Percentiles rank a stretch among this genome's conserved stretches.
Evolutionary conservation across 2,113 vertebrate species (phyloP).

Genomic region (Sturnus vulgaris): DNA sequence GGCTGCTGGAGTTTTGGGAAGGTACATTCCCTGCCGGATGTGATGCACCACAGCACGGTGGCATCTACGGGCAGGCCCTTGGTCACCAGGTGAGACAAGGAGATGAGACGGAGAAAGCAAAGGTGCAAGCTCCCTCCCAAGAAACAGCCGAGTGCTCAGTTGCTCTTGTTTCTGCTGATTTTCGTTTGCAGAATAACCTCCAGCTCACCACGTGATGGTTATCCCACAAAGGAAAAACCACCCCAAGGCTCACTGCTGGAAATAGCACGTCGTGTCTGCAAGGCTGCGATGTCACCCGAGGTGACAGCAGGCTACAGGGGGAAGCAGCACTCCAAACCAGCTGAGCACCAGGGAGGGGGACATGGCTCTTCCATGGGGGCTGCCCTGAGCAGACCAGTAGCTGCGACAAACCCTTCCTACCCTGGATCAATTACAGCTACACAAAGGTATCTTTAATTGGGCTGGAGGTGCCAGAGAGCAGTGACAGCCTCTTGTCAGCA

Average conservation of each 20-base stretch:
- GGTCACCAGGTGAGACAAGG: not conserved
- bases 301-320: not conserved
- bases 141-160: not conserved
- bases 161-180: not conserved
- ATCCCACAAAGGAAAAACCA: not conserved
- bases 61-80: not conserved
- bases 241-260: not conserved
- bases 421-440: not conserved
- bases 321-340: not conserved
- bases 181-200: not conserved
- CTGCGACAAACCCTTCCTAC: not conserved
- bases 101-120: not conserved
- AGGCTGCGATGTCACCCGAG: accelerated
- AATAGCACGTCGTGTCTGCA: not conserved
- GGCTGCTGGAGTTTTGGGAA: not conserved
- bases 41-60: accelerated
- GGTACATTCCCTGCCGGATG: not conserved
- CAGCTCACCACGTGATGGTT: accelerated
- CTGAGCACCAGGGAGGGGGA: not conserved
- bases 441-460: not conserved
- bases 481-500: not conserved
- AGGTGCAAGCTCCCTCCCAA: not conserved
- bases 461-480: not conserved
- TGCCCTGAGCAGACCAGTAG: not conserved
- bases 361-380: not conserved